These are phyloP conservation scores for Actinernus sp. DNA, from an alignment of 92 coral and sea anemone species.

Conservation along the genomic window DNA sequence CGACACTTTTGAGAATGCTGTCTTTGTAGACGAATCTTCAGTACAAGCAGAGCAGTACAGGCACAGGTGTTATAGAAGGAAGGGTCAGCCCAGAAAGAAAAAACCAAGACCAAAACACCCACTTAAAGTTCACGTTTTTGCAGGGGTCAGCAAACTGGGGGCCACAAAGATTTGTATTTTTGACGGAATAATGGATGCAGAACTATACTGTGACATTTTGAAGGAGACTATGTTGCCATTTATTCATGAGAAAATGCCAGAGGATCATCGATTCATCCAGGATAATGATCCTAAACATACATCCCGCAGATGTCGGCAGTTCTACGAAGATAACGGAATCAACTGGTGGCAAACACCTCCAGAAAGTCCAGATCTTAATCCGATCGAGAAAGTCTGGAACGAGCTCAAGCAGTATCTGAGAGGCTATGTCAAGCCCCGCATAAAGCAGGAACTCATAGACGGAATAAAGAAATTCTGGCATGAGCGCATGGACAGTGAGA, in stretches of 20 bases:
- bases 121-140: constrained; percentile 43
- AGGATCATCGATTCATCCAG: no score
- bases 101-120: constrained; percentile 56
- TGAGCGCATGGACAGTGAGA: constrained; percentile 23
- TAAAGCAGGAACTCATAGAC: constrained; percentile 41
- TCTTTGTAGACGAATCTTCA: constrained; percentile 22
- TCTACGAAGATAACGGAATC: constrained; percentile 29
- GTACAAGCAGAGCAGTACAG: constrained; percentile 20
- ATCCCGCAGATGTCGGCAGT: constrained; percentile 17
- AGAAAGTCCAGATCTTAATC: constrained; percentile 60
- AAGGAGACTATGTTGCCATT: constrained; percentile 25
- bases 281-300: constrained; percentile 49
- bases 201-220: constrained; percentile 14
- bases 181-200: constrained; percentile 47
- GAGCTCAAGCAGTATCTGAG: constrained; percentile 28
- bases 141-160: constrained; percentile 38
- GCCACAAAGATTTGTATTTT: constrained; percentile 41
- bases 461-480: constrained; percentile 45
- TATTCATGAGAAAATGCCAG: no score
- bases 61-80: constrained; percentile 26
- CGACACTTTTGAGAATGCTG: constrained; percentile 23
- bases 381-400: constrained; percentile 53
- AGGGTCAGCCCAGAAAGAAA: constrained; percentile 23
- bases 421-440: constrained; percentile 35
- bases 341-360: constrained; percentile 65